Conservation (phyloP, 2,888 invertebrate species). For the Oxytorus armatus region DNA sequence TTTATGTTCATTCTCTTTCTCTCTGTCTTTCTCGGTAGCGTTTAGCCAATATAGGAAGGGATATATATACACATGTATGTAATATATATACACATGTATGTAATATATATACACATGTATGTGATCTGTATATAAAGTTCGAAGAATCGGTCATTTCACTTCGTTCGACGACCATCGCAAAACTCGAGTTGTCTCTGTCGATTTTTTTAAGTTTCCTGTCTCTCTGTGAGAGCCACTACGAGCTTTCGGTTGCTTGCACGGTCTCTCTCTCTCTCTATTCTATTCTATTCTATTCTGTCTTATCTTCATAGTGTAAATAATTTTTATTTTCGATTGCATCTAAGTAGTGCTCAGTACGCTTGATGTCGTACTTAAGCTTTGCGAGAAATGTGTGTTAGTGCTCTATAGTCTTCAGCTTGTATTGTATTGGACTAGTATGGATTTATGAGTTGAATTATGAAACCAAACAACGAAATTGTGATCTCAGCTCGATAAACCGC, state of each 20-base stretch:
- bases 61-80: not conserved
- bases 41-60: constrained; percentile 25
- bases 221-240: not conserved
- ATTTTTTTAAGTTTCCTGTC: not conserved
- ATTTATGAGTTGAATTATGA: too few relatives aligned
- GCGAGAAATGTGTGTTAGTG: too few relatives aligned
- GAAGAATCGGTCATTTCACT: constrained; percentile 45
- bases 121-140: constrained; percentile 16
- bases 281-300: not conserved
- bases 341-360: too few relatives aligned
- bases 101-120: not conserved
- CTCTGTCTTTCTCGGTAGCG: constrained; percentile 39
- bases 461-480: too few relatives aligned
- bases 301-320: too few relatives aligned
- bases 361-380: too few relatives aligned
- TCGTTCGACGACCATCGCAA: constrained; percentile 50
- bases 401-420: too few relatives aligned
- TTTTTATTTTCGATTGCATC: too few relatives aligned
- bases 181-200: constrained; percentile 14
- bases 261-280: not conserved
- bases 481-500: too few relatives aligned
- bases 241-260: too few relatives aligned
- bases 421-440: too few relatives aligned
- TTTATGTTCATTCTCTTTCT: constrained; percentile 67
- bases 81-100: not conserved